Evolutionary conservation across 2,797 vertebrate genomes (phyloP).

Genomic region (Liparis tanakae): DNA sequence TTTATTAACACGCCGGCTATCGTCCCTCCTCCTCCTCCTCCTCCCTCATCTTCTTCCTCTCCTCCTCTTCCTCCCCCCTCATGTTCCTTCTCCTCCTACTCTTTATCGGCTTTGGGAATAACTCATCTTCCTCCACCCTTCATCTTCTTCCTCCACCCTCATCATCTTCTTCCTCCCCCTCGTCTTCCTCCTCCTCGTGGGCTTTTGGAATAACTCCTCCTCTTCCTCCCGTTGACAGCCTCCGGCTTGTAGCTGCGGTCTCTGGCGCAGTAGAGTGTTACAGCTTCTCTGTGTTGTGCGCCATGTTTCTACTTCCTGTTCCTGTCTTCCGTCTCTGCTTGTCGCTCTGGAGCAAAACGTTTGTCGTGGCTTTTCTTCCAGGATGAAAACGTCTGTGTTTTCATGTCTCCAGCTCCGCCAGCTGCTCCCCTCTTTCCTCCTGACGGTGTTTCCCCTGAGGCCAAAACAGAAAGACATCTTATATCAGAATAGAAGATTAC

Average conservation of each 20-base stretch:
- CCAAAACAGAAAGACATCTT: neutral
- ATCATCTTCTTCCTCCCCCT: too few species aligned
- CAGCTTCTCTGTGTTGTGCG: slow-evolving; percentile 38
- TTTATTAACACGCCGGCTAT: too few species aligned
- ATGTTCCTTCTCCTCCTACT: too few species aligned
- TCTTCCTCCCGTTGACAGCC: slow-evolving; percentile 25
- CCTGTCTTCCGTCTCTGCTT: slow-evolving; percentile 38
- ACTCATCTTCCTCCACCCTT: too few species aligned
- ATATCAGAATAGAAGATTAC: too few species aligned
- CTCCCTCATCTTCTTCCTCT: too few species aligned
- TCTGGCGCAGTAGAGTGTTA: slow-evolving; percentile 27
- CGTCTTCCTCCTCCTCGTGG: neutral
- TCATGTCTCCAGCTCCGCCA: slow-evolving; percentile 35
- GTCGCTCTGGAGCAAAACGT: slow-evolving; percentile 43
- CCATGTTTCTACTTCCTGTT: slow-evolving; percentile 46
- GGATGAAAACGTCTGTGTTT: slow-evolving; percentile 59
- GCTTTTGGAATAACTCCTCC: slow-evolving; percentile 53
- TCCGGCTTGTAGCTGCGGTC: slow-evolving; percentile 38
- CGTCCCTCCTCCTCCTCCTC: too few species aligned
- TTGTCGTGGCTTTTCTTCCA: slow-evolving; percentile 52
- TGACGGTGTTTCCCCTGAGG: slow-evolving; percentile 27
- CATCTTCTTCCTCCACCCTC: too few species aligned
- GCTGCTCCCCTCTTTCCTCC: slow-evolving; percentile 32
- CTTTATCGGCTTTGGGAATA: too few species aligned
- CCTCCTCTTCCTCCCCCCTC: too few species aligned